A percentile compares a stretch with the other conserved stretches of the same genome.
Evolutionary conservation across 2,113 vertebrate genomes (phyloP).

Genomic region (Ramphastos sulfuratus): DNA sequence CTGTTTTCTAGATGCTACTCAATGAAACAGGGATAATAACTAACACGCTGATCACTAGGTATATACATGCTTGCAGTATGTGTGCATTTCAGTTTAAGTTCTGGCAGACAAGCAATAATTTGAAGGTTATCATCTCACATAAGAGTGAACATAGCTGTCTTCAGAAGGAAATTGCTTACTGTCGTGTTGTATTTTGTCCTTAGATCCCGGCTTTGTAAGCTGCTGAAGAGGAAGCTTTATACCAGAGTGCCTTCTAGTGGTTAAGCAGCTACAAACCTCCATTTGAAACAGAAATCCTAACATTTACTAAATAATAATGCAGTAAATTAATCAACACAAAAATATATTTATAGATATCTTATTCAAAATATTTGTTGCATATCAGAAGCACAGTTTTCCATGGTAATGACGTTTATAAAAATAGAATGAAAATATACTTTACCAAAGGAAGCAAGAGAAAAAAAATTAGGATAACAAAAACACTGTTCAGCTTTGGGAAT

Average conservation of each 20-base stretch:
- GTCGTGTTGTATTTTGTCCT: not conserved
- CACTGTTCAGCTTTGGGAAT: not conserved
- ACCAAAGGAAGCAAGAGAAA: not conserved
- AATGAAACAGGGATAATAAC: not conserved
- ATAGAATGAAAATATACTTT: not conserved
- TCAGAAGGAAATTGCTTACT: not conserved
- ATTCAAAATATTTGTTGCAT: not conserved
- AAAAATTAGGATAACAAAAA: not conserved
- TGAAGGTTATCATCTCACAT: not conserved
- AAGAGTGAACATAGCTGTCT: not conserved
- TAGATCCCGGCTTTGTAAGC: not conserved
- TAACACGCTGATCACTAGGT: not conserved
- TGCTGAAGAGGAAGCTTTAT: constrained; percentile 23
- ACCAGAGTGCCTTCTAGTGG: constrained; percentile 73
- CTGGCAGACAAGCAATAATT: not conserved
- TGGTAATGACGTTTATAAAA: not conserved
- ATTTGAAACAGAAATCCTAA: not conserved
- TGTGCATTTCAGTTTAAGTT: not conserved
- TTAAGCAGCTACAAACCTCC: not conserved
- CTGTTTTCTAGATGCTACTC: not conserved
- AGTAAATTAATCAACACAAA: not conserved
- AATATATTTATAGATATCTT: not conserved
- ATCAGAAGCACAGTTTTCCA: not conserved
- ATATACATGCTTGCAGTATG: not conserved
- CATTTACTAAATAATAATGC: not conserved